Conservation (phyloP, 2,797 vertebrate species). For the Rhincodon typus region DNA sequence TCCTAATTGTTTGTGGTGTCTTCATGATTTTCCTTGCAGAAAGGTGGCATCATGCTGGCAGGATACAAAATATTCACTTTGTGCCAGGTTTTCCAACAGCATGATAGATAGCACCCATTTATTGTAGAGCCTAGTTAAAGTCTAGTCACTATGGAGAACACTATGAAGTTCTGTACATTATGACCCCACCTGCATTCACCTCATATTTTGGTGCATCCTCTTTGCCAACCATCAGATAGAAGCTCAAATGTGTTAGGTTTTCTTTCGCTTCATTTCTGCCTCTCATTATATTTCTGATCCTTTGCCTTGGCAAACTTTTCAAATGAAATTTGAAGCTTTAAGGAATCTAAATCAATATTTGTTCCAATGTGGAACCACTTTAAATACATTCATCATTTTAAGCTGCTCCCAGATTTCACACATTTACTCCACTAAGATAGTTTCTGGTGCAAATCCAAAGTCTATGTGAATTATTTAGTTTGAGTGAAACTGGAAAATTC, state of each 20-base stretch:
- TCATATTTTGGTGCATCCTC: not conserved
- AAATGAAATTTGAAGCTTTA: not conserved
- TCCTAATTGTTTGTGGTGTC: not conserved
- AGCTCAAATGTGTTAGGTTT: not conserved
- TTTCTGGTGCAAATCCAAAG: not conserved
- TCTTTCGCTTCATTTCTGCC: not conserved
- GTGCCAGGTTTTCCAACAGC: not conserved
- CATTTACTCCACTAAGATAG: not conserved
- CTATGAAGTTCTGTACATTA: not conserved
- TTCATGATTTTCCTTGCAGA: not conserved
- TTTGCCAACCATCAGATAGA: not conserved
- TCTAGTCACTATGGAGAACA: not conserved
- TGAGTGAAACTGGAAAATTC: not conserved
- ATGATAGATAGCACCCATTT: not conserved
- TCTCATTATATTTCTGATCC: not conserved
- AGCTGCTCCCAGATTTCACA: not conserved
- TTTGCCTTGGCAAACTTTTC: not conserved
- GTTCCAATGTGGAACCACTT: not conserved
- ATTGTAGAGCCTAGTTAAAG: not conserved
- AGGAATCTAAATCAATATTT: not conserved
- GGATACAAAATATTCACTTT: not conserved
- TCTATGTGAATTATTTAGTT: not conserved
- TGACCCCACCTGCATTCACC: not conserved
- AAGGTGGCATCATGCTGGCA: not conserved
- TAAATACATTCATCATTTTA: not conserved